phyloP scores from a whole-genome alignment of 2,113 vertebrate genomes.

The Pardalotus punctatus region DNA sequence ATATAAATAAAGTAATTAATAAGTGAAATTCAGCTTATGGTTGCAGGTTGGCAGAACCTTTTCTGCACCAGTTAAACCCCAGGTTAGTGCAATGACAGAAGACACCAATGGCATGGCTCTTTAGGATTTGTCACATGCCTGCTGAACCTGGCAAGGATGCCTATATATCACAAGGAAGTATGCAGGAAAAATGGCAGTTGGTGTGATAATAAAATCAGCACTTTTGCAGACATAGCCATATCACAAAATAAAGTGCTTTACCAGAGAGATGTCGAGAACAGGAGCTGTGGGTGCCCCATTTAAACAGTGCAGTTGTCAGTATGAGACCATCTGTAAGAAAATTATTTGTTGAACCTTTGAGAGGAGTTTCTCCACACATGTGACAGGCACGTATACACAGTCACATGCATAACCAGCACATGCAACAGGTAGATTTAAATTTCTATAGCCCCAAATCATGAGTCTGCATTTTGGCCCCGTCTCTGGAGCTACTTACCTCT shows the following conservation, averaged over 20 bases:
- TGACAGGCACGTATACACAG: neutral
- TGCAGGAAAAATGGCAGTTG: neutral
- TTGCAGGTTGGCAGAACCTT: neutral
- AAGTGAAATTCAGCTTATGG: neutral
- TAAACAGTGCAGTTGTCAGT: neutral
- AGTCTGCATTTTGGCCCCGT: neutral
- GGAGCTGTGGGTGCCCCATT: neutral
- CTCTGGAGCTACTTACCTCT: neutral
- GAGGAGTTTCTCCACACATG: neutral
- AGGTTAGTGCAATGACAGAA: neutral
- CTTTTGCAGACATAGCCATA: neutral
- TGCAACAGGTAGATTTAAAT: neutral
- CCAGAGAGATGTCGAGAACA: neutral
- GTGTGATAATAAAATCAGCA: neutral
- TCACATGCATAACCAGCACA: neutral
- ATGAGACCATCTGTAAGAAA: neutral
- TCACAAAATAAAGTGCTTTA: neutral
- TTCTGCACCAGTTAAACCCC: neutral
- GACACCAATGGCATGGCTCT: neutral
- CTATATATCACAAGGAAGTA: neutral
- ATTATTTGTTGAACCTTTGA: neutral
- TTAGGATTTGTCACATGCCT: neutral
- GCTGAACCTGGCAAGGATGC: neutral
- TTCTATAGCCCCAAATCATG: neutral
- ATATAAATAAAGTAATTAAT: neutral